phyloP scores from a whole-genome alignment of 2,888 invertebrate species.

The Neoascia interrupta region DNA sequence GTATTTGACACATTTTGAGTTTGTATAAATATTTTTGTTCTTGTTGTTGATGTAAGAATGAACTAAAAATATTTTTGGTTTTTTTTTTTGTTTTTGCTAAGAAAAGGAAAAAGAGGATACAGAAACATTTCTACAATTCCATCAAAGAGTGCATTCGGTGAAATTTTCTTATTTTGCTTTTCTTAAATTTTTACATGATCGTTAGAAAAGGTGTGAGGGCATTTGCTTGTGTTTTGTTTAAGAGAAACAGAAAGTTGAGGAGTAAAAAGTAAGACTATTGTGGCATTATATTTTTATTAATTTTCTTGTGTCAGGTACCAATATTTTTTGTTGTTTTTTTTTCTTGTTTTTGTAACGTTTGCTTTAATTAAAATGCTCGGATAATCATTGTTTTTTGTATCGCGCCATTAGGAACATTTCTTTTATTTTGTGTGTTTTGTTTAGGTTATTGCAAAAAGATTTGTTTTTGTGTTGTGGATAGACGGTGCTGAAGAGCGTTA shows the following conservation, averaged over 20 bases:
- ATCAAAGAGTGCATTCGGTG: conserved; percentile 67
- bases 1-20: conserved; percentile 69
- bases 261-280: conserved; percentile 35
- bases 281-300: conserved; percentile 38
- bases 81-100: conserved; percentile 46
- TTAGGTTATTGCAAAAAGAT: conserved; percentile 42
- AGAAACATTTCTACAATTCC: conserved; percentile 62
- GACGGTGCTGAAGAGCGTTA: conserved; percentile 33
- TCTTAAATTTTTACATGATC: conserved; percentile 52
- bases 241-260: conserved; percentile 6
- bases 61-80: conserved; percentile 4
- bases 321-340: conserved; percentile 65
- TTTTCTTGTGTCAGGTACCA: conserved; percentile 68
- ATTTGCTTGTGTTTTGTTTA: conserved; percentile 25
- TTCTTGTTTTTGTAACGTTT: conserved; percentile 68
- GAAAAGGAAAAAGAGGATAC: conserved; percentile 38
- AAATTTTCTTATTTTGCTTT: conserved; percentile 41
- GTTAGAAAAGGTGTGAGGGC: conserved; percentile 49
- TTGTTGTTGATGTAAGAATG: conserved; percentile 44
- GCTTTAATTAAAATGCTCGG: conserved; percentile 73
- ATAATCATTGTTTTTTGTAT: conserved; percentile 61
- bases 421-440: conserved; percentile 13
- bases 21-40: conserved; percentile 58
- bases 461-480: conserved; percentile 10
- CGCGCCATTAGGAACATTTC: conserved; percentile 66